Evolutionary conservation across 64 coral and sea anemone species (phyloP).

Genomic region (Stichodactyla mertensii): DNA sequence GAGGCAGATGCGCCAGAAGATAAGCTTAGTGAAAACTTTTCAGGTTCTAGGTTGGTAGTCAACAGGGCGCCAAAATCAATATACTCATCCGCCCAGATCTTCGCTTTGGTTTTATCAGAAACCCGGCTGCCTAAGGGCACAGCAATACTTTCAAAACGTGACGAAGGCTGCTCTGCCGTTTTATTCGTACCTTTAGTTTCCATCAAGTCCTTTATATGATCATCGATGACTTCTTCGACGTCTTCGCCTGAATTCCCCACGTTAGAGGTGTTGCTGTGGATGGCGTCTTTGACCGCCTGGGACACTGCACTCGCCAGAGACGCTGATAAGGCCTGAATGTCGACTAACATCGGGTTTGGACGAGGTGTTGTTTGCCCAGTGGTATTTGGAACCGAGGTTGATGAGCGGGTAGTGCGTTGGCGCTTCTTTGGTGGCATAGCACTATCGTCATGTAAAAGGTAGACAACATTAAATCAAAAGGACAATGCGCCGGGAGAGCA

Average conservation of each 20-base stretch:
- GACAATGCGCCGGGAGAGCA: neutral
- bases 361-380: too few relatives aligned
- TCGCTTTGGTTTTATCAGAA: slow-evolving; percentile 1
- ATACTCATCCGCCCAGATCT: slow-evolving; percentile 17
- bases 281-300: slow-evolving; percentile 1
- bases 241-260: neutral
- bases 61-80: slow-evolving; percentile 16
- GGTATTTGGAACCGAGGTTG: neutral
- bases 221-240: neutral
- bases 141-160: slow-evolving; percentile 1
- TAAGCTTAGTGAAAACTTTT: slow-evolving; percentile 4
- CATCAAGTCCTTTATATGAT: neutral
- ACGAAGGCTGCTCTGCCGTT: neutral
- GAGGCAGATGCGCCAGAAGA: neutral
- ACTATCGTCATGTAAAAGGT: neutral
- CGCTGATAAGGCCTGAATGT: neutral
- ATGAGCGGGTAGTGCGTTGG: neutral
- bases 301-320: neutral
- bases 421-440: neutral
- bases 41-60: neutral
- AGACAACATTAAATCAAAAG: neutral
- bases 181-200: neutral
- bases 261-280: neutral
- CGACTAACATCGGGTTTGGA: neutral
- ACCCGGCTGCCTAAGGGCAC: neutral